phyloP scores from a whole-genome alignment of 2,888 invertebrate species.

The Actias luna region DNA sequence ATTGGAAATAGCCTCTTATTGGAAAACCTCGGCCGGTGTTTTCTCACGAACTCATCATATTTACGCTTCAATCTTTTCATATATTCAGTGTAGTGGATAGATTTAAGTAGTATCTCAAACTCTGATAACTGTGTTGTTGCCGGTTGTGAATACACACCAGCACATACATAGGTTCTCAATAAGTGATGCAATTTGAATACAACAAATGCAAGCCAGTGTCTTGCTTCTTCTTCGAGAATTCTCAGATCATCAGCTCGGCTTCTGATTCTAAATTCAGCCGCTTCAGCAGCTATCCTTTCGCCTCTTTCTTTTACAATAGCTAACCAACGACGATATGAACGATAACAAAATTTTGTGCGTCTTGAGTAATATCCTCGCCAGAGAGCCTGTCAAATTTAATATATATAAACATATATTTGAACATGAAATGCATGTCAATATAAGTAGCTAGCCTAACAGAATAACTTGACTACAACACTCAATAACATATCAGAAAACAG shows the following conservation, averaged over 20 bases:
- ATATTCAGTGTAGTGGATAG: constrained; percentile 71
- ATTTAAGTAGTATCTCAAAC: constrained; percentile 68
- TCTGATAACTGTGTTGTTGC: constrained; percentile 59
- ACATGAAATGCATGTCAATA: too few species aligned
- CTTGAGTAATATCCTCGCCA: constrained; percentile 72
- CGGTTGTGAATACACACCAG: constrained; percentile 66
- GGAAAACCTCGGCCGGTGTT: constrained; percentile 64
- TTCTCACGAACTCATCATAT: constrained; percentile 71
- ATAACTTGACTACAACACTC: too few species aligned
- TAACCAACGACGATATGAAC: constrained; percentile 67
- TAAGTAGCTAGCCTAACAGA: too few species aligned
- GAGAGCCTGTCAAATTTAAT: constrained; percentile 47
- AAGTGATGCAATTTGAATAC: constrained; percentile 74
- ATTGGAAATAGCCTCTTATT: constrained; percentile 72
- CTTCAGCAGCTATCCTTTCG: constrained; percentile 64
- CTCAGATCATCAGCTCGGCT: constrained; percentile 67
- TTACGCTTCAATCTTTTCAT: constrained; percentile 67
- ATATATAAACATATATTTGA: neutral
- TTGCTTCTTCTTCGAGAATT: constrained; percentile 70
- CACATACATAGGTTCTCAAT: constrained; percentile 60
- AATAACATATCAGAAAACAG: too few species aligned
- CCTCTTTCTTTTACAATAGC: constrained; percentile 62
- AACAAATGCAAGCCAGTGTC: constrained; percentile 71
- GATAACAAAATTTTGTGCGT: constrained; percentile 65
- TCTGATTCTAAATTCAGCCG: constrained; percentile 63